Conservation (phyloP, 2,113 vertebrate species). For the Istiophorus platypterus region DNA sequence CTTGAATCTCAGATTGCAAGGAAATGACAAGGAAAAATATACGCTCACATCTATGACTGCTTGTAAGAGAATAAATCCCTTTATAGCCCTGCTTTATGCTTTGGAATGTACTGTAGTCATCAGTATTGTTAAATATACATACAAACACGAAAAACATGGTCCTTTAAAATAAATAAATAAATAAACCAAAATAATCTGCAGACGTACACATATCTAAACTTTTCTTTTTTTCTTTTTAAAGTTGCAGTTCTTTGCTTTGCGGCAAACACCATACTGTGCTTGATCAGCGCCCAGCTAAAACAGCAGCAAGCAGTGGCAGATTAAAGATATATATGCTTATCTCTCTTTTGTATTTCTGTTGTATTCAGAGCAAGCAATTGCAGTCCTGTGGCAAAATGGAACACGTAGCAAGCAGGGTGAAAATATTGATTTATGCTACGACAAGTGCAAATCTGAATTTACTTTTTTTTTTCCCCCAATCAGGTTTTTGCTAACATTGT, state of each 20-base stretch:
- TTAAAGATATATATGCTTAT: not conserved
- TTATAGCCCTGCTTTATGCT: not conserved
- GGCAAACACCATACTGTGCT: conserved; percentile 8
- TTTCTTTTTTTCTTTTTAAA: conserved; percentile 13
- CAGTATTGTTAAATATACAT: not conserved
- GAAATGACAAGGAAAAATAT: not conserved
- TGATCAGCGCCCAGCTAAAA: conserved; percentile 7
- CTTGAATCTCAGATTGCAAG: not conserved
- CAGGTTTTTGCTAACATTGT: not conserved
- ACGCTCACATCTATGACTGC: not conserved
- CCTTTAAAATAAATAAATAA: no score
- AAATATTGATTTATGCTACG: conserved; percentile 4
- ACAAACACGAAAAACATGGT: conserved; percentile 1
- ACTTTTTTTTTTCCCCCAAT: not conserved
- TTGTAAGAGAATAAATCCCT: no score
- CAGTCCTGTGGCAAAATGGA: conserved; percentile 41
- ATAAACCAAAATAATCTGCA: no score
- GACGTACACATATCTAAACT: not conserved
- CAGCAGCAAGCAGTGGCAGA: conserved; percentile 30
- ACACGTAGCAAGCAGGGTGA: conserved; percentile 49
- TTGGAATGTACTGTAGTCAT: not conserved
- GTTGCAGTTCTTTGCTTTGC: not conserved
- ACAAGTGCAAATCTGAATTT: conserved; percentile 24
- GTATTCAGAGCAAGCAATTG: conserved; percentile 34
- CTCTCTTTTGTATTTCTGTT: not conserved